Percentiles rank a stretch among this genome's conserved stretches.
Conservation (phyloP, 2,113 vertebrate species). For the Rhombomys opimus region DNA sequence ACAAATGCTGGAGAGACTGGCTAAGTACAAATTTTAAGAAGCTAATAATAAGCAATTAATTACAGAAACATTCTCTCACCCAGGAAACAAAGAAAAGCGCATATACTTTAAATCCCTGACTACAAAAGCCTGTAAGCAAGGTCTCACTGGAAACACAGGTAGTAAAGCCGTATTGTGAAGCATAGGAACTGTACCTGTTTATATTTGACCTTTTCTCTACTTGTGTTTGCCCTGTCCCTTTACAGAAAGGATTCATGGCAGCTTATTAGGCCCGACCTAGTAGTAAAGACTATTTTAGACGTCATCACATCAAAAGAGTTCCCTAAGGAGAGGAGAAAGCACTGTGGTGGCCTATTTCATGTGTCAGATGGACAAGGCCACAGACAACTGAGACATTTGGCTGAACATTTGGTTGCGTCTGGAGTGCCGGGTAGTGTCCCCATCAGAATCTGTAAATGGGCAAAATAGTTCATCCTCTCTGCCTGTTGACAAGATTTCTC, state of each 20-base stretch:
- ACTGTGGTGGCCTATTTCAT: background rate
- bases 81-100: background rate
- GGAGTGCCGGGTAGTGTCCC: background rate
- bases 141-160: background rate
- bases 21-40: background rate
- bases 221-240: background rate
- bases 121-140: background rate
- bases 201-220: background rate
- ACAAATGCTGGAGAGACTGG: background rate
- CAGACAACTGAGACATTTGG: accelerated
- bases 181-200: background rate
- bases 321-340: background rate
- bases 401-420: background rate
- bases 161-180: background rate
- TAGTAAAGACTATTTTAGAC: background rate
- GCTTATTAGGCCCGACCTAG: background rate
- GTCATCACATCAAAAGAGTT: background rate
- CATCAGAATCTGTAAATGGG: too few species aligned
- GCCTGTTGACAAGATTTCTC: too few species aligned
- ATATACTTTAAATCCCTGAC: background rate
- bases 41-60: background rate
- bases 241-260: background rate
- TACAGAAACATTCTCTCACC: background rate
- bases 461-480: too few species aligned
- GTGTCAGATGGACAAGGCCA: background rate